These are phyloP conservation scores for Netelia fuscicornis DNA, from an alignment of 2,888 invertebrate genomes.

Conservation along the genomic window DNA sequence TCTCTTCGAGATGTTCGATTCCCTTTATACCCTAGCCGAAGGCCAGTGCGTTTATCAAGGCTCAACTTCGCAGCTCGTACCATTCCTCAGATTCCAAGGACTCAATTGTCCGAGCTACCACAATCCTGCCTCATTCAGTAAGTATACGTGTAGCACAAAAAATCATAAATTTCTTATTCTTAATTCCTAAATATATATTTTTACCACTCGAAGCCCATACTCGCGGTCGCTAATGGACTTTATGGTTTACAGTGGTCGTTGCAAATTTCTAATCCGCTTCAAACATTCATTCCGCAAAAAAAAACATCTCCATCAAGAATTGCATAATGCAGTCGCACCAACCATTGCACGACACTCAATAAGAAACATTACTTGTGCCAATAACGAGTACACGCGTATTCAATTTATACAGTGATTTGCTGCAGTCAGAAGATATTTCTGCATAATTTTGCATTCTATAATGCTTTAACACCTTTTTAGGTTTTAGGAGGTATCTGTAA, in stretches of 20 bases:
- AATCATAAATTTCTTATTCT: not conserved
- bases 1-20: slow-evolving; percentile 98
- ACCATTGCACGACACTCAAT: not conserved
- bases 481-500: slow-evolving; percentile 11
- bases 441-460: slow-evolving; percentile 28
- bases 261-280: not conserved
- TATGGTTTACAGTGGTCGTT: not conserved
- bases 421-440: not conserved
- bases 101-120: slow-evolving; percentile 98
- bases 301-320: slow-evolving; percentile 24
- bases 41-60: slow-evolving; percentile 98
- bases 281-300: slow-evolving; percentile 9
- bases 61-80: slow-evolving; percentile 93
- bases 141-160: slow-evolving; percentile 72
- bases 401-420: slow-evolving; percentile 8
- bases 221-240: slow-evolving; percentile 24
- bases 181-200: not conserved
- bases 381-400: not conserved
- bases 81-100: slow-evolving; percentile 92
- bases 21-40: slow-evolving; percentile 96
- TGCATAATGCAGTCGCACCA: slow-evolving; percentile 25
- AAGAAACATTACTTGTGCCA: slow-evolving; percentile 19
- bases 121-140: slow-evolving; percentile 97
- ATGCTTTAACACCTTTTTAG: slow-evolving; percentile 10
- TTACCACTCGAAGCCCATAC: not conserved